Evolutionary conservation across 2,797 vertebrate genomes (phyloP), one percentile per base, ranked within the genome.

Genomic region (Catostomus latipinnis): DNA sequence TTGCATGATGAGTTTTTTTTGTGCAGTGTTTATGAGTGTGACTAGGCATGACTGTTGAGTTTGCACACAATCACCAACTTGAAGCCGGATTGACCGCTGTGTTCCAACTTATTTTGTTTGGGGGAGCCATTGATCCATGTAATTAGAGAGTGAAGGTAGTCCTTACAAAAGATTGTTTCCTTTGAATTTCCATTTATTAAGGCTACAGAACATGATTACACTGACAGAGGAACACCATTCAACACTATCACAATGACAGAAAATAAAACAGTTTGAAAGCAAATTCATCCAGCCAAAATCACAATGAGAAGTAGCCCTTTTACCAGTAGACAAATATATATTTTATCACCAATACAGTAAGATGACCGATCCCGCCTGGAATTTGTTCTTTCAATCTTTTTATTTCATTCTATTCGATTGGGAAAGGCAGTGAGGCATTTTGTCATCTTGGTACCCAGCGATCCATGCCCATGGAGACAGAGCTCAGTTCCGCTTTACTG

Each of bases 401-500:
- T 63, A 71, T 83, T 88, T 89, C 85, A 88, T 89, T 90, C 86
- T 87, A 83, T 91, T 89, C 87, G 89, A 91, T 91, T 88, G 22
- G 83, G 83, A 85, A 88, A 88, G 82, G 83, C 89, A 83, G 81
- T 82, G 88, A 90, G 85, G 87, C 89, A 78, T 90, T 92, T 90
- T 77, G 88, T 90, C 92, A 92, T 93, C 90, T 90, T 81, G 85
- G 84, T 86, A 86, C 54, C 88, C 90, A 90, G 86, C 18, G 83
- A 88, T 85, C 90, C 89, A 80, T 78, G 73, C 60, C 76, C 75
- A 65, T 34, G 45, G 68, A 82, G 81, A 85, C 82, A 83, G 46
- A 54, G 83, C 88, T 92, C 90, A 88, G 91, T 92, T 92, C 89
- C 89, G 91, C 91, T 89, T 91, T 91, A 84, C 83, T 85, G 90